phyloP scores from a whole-genome alignment of 2,797 vertebrate genomes.

The Sphenopsis melanotis region DNA sequence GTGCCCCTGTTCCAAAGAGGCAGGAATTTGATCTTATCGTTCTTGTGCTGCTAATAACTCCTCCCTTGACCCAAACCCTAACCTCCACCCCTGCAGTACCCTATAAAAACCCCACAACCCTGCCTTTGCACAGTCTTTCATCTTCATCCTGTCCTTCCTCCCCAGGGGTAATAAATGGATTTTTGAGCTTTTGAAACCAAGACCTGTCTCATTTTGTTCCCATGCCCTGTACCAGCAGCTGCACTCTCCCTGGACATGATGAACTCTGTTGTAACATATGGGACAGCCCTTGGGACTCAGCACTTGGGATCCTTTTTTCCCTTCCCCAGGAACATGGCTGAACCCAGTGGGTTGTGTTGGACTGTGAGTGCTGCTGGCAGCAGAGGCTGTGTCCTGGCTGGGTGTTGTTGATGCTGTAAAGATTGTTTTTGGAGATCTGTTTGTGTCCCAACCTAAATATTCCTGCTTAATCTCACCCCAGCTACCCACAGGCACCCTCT shows the following conservation, averaged over 20 bases:
- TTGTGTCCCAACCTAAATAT: neutral
- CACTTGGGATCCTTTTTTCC: neutral
- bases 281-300: neutral
- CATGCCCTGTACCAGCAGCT: neutral
- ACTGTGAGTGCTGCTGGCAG: neutral
- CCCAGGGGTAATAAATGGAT: neutral
- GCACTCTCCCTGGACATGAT: neutral
- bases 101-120: neutral
- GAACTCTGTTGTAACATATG: neutral
- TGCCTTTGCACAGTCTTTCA: neutral
- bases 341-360: fast-evolving
- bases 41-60: neutral
- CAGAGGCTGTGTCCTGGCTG: neutral
- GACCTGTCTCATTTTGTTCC: too few species aligned
- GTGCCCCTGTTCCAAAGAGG: neutral
- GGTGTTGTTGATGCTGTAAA: neutral
- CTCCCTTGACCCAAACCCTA: neutral
- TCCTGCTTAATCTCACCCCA: neutral
- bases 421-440: too few species aligned
- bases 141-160: neutral
- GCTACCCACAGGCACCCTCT: too few species aligned
- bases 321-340: neutral
- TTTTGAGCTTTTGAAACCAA: neutral
- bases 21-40: neutral
- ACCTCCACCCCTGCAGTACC: neutral